A percentile compares a stretch with the other conserved stretches of the same genome.
Conservation (phyloP, 1,140 invertebrate species). For the Pinna nobilis region DNA sequence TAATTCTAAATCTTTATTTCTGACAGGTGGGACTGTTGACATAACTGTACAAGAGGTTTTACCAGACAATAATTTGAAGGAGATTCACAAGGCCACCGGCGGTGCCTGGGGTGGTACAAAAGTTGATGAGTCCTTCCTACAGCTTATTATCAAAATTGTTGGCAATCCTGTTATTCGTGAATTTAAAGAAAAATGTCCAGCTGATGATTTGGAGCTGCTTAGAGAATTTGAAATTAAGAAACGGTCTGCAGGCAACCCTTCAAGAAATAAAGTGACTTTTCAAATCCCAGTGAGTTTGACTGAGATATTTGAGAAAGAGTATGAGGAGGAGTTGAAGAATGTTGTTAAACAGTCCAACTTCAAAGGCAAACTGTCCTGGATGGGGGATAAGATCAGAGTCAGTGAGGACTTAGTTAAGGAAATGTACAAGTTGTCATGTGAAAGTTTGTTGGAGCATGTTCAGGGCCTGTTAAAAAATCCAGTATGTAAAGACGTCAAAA, state of each 20-base stretch:
- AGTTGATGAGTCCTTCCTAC: conserved; percentile 36
- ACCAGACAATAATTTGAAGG: conserved; percentile 18
- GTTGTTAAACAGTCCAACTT: conserved; percentile 20
- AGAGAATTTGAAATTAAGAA: conserved; percentile 42
- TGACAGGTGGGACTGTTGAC: conserved; percentile 46
- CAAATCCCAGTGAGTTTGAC: conserved; percentile 21
- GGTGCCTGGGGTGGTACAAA: conserved; percentile 46
- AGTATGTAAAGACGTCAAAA: conserved; percentile 19
- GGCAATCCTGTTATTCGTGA: conserved; percentile 22
- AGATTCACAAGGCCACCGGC: conserved; percentile 41
- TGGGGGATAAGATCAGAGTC: conserved; percentile 40
- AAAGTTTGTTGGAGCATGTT: conserved; percentile 38
- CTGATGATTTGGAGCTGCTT: conserved; percentile 36
- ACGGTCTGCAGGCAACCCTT: not conserved
- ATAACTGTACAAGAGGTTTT: conserved; percentile 44
- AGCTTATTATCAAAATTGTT: conserved; percentile 35
- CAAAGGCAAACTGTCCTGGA: conserved; percentile 23
- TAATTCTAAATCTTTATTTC: not conserved
- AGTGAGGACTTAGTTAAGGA: conserved; percentile 14
- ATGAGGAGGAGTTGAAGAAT: conserved; percentile 6
- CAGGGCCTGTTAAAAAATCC: conserved; percentile 24
- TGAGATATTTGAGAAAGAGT: conserved; percentile 28
- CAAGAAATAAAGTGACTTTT: conserved; percentile 11
- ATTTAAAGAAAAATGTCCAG: conserved; percentile 26
- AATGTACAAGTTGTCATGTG: conserved; percentile 20